Base-by-base conservation (phyloP, 2,797 vertebrate genomes). In the Helicolenus hilgendorfi region DNA sequence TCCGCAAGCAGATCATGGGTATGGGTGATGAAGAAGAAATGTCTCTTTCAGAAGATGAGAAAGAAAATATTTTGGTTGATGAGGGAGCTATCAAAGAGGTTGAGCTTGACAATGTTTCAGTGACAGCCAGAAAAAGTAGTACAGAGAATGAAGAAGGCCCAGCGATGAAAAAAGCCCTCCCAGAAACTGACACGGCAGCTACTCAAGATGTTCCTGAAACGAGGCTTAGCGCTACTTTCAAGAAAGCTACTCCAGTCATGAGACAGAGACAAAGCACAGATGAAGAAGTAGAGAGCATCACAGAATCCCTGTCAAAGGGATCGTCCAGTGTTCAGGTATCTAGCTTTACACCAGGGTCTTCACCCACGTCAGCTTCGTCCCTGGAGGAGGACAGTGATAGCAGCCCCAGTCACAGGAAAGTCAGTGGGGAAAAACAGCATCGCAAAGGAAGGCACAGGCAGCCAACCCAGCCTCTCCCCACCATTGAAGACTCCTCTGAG, bases 301-400 rank as follows among this genome's bases (percentile, higher is more conserved):
- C 98, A 53, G 99, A 99, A 94, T 99, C 98, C 72, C 96, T 98
- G 55, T 99, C 98, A 81, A 98, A 98, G 93, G 98, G 98, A 2
- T 99, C 99, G 72, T 99, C 98, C 35, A 99, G 98, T 95, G 96
- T 99, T 67, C 98, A 99, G 80, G 98, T 96, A 64, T 99, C 99
- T 64, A 98, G 98, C 89, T 98, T 99, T 89, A 99, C 98, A 67
- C 98, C 99, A 67, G 98, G 98, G 63, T 98, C 98, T 83, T 99
- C 99, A 72, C 99, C 98, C 74, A 99, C 99, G 3, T 99, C 99
- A 24, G 98, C 98, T 13, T 99, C 99, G 6, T 99, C 99, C 20
- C 96, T 99, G 15, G 99, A 99, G 18, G 99, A 99, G 91, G 99
- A 99, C 82, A 99, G 99, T 91, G 99, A 99, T 94, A 99, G 98